Base-by-base conservation (phyloP, 2,888 invertebrate species). In the Drosophila antonietae region DNA sequence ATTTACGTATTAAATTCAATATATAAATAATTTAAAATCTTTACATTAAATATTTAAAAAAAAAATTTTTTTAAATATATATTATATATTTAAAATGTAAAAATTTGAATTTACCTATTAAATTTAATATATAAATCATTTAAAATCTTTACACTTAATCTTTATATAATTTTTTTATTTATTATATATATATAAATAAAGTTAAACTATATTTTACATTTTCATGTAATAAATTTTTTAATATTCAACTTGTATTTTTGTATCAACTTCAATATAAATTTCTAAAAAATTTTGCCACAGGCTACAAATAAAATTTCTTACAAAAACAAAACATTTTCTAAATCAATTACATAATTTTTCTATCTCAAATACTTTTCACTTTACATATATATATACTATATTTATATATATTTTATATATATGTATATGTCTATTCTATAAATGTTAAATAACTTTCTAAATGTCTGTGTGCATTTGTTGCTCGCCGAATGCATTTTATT, bases 401-500 rank as follows among this genome's bases (percentile, higher is more conserved):
- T 53, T 57, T 66, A 73, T 70, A 60, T 68, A 60, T 60, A 67
- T 73, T 43, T 61, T 68, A 63, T 70, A 55, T 61, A 68, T 73
- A 53, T 61, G 41, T 56, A 23, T 66, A 35, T 66, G 62, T 75
- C 47, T 56, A 31, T 18, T 12, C 41, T 41, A 56, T 56, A 56
- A 56, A 56, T 56, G 55, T 55, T 55, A 41, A 55, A 41, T 14
- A 55, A 41, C 41, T 55, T 41, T 55, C 55, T 41, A 41, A 31
- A 55, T 55, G 39, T 83, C 78, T 88, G 80, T 88, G 85, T 85
- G 88, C 81, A 88, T 84, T 78, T 79, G 77, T 68, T 80, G 73
- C 37, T 63, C 37, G 59, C 49, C 39, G 73, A 72, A 55, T 75
- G 52, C 66, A 86, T 88, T 78, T 78, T 72, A 83, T 86, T 77